Evolutionary conservation across 2,888 invertebrate species (phyloP), one percentile per base, ranked within the genome.

Genomic region (Amphipoea lucens): DNA sequence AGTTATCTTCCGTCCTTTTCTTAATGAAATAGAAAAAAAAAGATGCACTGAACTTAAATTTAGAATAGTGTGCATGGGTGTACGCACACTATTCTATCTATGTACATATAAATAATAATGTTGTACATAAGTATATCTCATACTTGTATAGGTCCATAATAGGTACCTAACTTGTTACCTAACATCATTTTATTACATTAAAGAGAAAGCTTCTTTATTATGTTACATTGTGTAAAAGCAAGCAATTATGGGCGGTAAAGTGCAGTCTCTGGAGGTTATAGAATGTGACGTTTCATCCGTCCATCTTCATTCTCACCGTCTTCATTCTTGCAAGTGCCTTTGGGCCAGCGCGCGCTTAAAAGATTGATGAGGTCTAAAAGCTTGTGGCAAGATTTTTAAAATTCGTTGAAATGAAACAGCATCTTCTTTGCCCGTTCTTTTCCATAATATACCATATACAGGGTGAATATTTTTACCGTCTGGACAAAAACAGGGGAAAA

Each of bases 161-260:
- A 36, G 36, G 12, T 60, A n/a, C 4, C 29, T 20, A 42, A 20
- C 29, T 66, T 40, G 62, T 66, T 74, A 74, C 48, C 29, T 57
- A 17, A 48, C 29, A 57, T 65, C 4, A 36, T 75, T 68, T 63
- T 60, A 57, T 63, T 74, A 72, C 57, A 74, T 66, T 42, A 40
- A 36, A 14, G 45, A 68, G n/a, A 79, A 63, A 84, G 62, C 74
- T 74, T 69, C 36, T 83, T 60, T 62, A 83, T 65, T 51, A 42
- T 45, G 42, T 69, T 68, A 82, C 51, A 57, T 63, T 72, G 60
- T 70, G 48, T 77, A 65, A 83, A 83, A 77, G 78, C 70, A 81
- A 71, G 45, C 62, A 83, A 83, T 83, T 67, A 29, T 11, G 23
- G 40, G 36, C 9, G 14, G 51, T 14, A 48, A 62, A 81, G 20